Conservation (phyloP, 92 coral and sea anemone genomes). For the Metridium senile region DNA sequence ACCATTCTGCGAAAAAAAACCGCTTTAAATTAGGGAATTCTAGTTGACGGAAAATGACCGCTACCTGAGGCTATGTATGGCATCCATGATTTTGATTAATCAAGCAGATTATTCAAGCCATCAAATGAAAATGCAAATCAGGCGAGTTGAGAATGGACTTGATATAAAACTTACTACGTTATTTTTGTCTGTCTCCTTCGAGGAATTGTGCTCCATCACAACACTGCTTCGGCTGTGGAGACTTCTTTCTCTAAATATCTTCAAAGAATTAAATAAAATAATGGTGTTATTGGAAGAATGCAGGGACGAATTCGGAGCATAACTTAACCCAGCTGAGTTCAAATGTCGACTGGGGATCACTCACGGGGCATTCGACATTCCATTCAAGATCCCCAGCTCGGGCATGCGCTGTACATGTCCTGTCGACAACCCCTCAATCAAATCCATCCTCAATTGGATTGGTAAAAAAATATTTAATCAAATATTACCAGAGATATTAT, state of each 20-base stretch:
- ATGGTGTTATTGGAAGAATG: conserved; percentile 23
- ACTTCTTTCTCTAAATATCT: conserved; percentile 56
- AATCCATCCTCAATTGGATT: conserved; percentile 2
- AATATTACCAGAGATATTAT: background rate
- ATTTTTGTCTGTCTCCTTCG: conserved; percentile 55
- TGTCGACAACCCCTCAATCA: conserved; percentile 14
- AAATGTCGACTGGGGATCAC: conserved; percentile 88
- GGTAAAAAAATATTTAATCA: background rate
- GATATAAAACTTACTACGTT: conserved; percentile 69
- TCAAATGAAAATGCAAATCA: conserved; percentile 87
- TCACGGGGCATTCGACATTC: conserved; percentile 78
- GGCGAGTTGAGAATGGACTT: conserved; percentile 34
- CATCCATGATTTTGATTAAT: conserved; percentile 89
- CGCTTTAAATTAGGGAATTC: conserved; percentile 30
- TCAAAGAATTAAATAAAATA: conserved; percentile 56
- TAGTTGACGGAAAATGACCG: conserved; percentile 38
- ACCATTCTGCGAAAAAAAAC: conserved; percentile 47
- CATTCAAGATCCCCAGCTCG: conserved; percentile 76
- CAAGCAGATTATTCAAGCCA: conserved; percentile 76
- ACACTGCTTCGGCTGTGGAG: conserved; percentile 37
- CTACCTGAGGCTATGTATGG: conserved; percentile 74
- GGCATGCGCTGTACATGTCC: conserved; percentile 76
- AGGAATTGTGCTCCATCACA: conserved; percentile 70
- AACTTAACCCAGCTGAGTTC: conserved; percentile 74
- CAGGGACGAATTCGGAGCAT: conserved; percentile 46